phyloP scores from a whole-genome alignment of 2,797 vertebrate species.

The Hapalemur alaotrensis region DNA sequence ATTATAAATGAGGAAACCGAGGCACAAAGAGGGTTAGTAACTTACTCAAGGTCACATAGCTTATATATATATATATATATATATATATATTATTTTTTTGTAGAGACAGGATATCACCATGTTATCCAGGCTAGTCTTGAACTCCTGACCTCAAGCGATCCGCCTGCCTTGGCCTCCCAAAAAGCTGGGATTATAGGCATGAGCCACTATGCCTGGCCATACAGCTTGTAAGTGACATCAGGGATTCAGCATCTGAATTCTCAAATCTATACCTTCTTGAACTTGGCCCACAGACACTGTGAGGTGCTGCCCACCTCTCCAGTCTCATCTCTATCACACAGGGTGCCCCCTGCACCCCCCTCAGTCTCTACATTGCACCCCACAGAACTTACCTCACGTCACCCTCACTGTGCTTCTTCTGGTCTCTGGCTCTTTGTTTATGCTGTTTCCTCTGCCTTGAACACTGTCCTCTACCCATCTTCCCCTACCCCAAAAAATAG shows the following conservation, averaged over 20 bases:
- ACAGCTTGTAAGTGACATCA: neutral
- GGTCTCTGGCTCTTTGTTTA: neutral
- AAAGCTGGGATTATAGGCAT: neutral
- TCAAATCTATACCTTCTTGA: neutral
- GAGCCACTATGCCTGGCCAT: neutral
- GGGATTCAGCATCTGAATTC: neutral
- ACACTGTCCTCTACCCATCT: neutral
- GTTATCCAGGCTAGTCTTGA: neutral
- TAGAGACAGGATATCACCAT: neutral
- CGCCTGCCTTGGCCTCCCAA: neutral
- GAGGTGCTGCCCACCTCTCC: neutral
- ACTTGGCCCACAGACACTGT: neutral
- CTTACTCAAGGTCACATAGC: neutral
- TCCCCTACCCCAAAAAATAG: neutral
- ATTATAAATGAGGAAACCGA: neutral
- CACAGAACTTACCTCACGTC: neutral
- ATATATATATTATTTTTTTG: neutral
- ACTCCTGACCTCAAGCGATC: neutral
- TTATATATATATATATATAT: neutral
- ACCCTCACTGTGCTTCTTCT: neutral
- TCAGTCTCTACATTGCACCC: neutral
- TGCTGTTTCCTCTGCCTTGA: neutral
- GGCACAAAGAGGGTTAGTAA: neutral
- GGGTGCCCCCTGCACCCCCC: neutral
- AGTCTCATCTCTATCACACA: neutral